These are phyloP conservation scores for Gnathonemus longibarbis DNA, from an alignment of 2,113 vertebrate species.

Conservation along the genomic window DNA sequence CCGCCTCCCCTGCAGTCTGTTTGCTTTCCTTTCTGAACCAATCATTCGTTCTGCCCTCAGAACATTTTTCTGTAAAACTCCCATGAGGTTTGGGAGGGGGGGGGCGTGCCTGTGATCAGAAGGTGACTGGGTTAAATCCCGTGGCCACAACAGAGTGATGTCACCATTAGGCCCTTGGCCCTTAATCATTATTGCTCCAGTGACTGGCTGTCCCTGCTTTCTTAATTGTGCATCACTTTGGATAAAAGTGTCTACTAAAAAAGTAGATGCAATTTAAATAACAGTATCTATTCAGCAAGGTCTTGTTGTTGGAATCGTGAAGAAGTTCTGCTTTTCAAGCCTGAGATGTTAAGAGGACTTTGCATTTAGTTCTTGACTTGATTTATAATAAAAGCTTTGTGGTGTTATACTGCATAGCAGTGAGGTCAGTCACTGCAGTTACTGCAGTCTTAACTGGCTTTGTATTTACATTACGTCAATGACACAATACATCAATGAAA, in stretches of 20 bases:
- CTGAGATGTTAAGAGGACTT: background rate
- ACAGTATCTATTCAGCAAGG: background rate
- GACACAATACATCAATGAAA: background rate
- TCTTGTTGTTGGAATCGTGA: background rate
- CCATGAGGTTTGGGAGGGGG: background rate
- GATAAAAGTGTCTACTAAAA: background rate
- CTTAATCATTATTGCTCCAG: background rate
- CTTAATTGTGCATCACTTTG: background rate
- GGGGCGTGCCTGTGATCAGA: background rate
- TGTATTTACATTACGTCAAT: background rate
- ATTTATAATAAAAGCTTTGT: background rate
- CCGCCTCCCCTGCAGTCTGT: background rate
- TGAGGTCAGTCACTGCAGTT: background rate
- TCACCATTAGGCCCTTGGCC: background rate
- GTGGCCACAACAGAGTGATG: background rate
- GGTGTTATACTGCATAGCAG: background rate
- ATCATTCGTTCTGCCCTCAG: background rate
- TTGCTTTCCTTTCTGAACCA: background rate
- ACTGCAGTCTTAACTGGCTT: background rate
- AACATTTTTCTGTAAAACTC: background rate
- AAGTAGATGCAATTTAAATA: background rate
- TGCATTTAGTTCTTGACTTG: background rate
- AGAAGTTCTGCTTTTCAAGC: background rate
- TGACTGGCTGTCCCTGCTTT: background rate
- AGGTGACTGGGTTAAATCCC: background rate